Evolutionary conservation across 2,113 vertebrate species (phyloP).

Genomic region (Lota lota): DNA sequence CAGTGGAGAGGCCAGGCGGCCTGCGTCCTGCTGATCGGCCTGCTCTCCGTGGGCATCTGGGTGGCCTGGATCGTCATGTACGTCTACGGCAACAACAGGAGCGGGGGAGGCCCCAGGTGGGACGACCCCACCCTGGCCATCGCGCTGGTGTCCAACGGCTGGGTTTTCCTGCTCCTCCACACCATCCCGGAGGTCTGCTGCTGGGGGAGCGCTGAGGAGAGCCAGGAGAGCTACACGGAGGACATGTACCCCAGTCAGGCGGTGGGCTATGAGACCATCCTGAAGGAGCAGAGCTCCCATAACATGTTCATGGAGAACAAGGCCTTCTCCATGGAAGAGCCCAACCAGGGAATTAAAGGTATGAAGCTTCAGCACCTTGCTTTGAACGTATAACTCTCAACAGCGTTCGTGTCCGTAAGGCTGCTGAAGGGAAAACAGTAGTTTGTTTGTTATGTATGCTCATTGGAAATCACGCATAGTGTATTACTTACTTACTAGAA

Average conservation of each 20-base stretch:
- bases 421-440: too few species aligned
- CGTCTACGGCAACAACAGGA: constrained; percentile 77
- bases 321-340: constrained; percentile 92
- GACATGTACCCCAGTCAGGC: constrained; percentile 75
- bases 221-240: constrained; percentile 58
- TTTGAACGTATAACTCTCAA: too few species aligned
- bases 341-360: constrained; percentile 80
- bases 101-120: constrained; percentile 66
- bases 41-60: constrained; percentile 84
- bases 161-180: constrained; percentile 84
- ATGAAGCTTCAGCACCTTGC: constrained; percentile 13
- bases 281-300: constrained; percentile 83
- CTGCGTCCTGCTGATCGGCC: constrained; percentile 74
- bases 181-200: constrained; percentile 83
- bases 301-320: constrained; percentile 94
- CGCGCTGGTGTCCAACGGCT: constrained; percentile 83
- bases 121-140: constrained; percentile 90
- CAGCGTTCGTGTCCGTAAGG: too few species aligned
- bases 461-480: too few species aligned
- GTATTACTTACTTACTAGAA: too few species aligned
- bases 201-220: constrained; percentile 55
- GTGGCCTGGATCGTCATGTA: constrained; percentile 91
- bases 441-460: too few species aligned
- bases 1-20: constrained; percentile 77
- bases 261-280: constrained; percentile 89